These are phyloP conservation scores for Microtus oregoni DNA, from an alignment of 2,113 vertebrate genomes.

Conservation along the genomic window DNA sequence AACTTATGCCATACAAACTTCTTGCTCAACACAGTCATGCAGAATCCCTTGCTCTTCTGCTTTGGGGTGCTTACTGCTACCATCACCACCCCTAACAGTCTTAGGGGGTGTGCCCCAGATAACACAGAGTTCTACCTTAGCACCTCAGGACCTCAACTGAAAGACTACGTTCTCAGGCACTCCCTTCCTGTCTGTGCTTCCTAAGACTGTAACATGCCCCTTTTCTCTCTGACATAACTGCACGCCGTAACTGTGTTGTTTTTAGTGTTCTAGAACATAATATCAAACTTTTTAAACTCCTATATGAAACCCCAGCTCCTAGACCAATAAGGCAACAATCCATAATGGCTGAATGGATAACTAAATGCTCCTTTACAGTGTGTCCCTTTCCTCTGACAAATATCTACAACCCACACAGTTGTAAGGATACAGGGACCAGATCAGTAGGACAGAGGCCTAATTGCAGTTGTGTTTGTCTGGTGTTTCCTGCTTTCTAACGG, in stretches of 20 bases:
- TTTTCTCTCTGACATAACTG: neutral
- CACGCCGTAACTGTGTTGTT: neutral
- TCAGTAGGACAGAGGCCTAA: neutral
- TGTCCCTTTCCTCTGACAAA: slow-evolving; percentile 5
- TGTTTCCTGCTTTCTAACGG: slow-evolving; percentile 2
- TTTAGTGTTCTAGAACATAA: slow-evolving; percentile 1
- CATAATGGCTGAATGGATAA: neutral
- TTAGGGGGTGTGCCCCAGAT: neutral
- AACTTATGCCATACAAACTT: neutral
- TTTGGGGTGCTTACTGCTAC: neutral
- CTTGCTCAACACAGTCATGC: neutral
- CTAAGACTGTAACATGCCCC: neutral
- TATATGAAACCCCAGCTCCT: neutral
- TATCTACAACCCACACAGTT: neutral
- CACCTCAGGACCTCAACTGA: neutral
- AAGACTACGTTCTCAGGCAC: neutral
- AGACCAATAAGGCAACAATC: neutral
- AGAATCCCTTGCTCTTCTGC: neutral
- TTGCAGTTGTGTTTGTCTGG: neutral
- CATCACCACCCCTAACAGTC: neutral
- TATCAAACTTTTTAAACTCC: neutral
- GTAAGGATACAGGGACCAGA: neutral
- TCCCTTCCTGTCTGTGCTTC: neutral
- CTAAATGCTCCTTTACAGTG: neutral
- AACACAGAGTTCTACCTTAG: neutral